These are phyloP conservation scores for Flabesymbios commensalis DNA, from an alignment of 2,888 invertebrate genomes.

Conservation along the genomic window DNA sequence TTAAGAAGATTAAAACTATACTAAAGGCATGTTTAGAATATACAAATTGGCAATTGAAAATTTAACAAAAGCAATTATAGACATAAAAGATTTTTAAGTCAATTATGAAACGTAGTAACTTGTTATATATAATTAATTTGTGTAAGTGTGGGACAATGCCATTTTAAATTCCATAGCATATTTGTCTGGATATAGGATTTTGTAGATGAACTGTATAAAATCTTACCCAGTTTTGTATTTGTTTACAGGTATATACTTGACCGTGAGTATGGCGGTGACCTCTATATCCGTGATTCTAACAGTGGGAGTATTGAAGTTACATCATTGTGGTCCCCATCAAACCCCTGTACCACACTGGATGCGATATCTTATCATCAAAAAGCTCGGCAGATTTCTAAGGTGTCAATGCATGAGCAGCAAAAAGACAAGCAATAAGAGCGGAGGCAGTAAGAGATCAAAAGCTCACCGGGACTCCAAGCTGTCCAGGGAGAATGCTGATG, in stretches of 20 bases:
- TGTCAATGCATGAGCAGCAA: constrained; percentile 9
- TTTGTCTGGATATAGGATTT: no score
- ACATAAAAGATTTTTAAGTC: no score
- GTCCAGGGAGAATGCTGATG: constrained; percentile 21
- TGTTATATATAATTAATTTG: no score
- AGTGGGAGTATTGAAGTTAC: constrained; percentile 41
- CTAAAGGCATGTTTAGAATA: no score
- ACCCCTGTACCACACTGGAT: constrained; percentile 39
- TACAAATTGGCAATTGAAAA: no score
- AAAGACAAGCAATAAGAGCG: background rate
- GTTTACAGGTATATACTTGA: constrained; percentile 44
- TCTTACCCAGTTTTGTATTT: no score
- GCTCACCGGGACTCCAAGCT: background rate
- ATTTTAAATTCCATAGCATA: no score
- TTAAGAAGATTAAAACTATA: no score
- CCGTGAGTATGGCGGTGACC: constrained; percentile 44
- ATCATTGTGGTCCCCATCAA: constrained; percentile 40
- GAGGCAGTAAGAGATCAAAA: background rate
- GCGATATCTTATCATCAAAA: constrained; percentile 24
- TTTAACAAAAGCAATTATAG: no score
- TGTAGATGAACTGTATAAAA: no score
- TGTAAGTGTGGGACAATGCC: no score
- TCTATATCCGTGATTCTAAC: constrained; percentile 44
- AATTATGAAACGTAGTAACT: no score
- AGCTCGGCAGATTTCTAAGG: constrained; percentile 25